Base-by-base conservation (phyloP, 1,140 invertebrate genomes). In the Agrilus planipennis region DNA sequence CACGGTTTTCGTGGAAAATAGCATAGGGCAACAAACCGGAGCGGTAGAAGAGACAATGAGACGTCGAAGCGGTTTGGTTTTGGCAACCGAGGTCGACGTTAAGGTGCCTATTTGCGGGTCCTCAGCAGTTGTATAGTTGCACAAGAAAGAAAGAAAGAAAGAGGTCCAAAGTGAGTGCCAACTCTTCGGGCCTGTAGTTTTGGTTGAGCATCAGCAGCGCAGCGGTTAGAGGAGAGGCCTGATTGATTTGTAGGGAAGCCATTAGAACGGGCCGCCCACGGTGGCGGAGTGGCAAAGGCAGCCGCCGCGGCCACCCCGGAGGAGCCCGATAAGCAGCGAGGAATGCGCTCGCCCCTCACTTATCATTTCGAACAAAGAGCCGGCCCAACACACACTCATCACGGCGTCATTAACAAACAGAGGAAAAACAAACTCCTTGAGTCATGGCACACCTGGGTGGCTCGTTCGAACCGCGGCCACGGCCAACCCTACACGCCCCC, bases 371-470 rank as follows among this genome's bases (percentile, higher is more conserved):
- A 58, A 55, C 52, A 58, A 58, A 58, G 55, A 46, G 45, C 47
- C 50, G 37, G 48, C 40, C 45, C 47, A 50, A 46, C 47, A 55
- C 41, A 47, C 57, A 57, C 54, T 55, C 54, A 49, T 49, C 47
- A 44, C 44, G 32, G 34, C 47, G 39, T 49, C 47, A 60, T 60
- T 60, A 60, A 60, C 57, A 57, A 60, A 58, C 55, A 56, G 51
- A 54, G 55, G 54, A 53, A 57, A 57, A 55, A 57, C 51, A 59
- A 55, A 59, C 57, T 51, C 52, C n/a, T n/a, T n/a, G 39, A 55
- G 49, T 55, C 54, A 55, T 51, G 50, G 57, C 45, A 56, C 57
- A 60, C 57, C 57, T 60, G 57, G 57, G 57, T 60, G 57, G 57
- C 47, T 52, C 46, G 46, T 45, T 50, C n/a, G n/a, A n/a, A n/a